Conservation (phyloP, 2,113 vertebrate genomes). For the Emydocephalus ijimae region DNA sequence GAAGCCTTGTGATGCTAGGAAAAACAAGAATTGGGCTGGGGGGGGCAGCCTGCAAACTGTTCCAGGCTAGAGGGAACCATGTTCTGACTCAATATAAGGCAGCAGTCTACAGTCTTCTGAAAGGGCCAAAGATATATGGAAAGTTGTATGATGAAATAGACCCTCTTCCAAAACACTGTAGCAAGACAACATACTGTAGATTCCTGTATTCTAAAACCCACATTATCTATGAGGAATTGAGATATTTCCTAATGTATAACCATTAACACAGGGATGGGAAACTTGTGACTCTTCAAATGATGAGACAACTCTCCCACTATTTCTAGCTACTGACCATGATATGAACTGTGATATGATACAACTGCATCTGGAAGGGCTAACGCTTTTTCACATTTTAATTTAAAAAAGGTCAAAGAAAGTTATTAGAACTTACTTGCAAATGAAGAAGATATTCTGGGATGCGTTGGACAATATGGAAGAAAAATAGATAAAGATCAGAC, state of each 20-base stretch:
- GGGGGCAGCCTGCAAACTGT: not conserved
- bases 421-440: slow-evolving; percentile 77
- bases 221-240: not conserved
- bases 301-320: not conserved
- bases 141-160: not conserved
- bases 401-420: not conserved
- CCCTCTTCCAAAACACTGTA: not conserved
- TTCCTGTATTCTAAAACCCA: not conserved
- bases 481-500: slow-evolving; percentile 87
- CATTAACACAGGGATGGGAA: not conserved
- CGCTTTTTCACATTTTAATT: not conserved
- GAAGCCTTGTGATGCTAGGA: not conserved
- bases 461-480: slow-evolving; percentile 92
- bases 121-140: not conserved
- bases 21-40: not conserved
- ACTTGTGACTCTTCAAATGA: not conserved
- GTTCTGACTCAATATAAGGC: not conserved
- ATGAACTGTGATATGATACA: not conserved
- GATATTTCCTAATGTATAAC: not conserved
- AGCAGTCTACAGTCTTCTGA: not conserved
- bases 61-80: not conserved
- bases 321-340: not conserved
- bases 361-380: not conserved
- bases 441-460: slow-evolving; percentile 92
- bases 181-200: not conserved